phyloP scores from a whole-genome alignment of 2,797 vertebrate species.

The Brachyrhaphis roseni region DNA sequence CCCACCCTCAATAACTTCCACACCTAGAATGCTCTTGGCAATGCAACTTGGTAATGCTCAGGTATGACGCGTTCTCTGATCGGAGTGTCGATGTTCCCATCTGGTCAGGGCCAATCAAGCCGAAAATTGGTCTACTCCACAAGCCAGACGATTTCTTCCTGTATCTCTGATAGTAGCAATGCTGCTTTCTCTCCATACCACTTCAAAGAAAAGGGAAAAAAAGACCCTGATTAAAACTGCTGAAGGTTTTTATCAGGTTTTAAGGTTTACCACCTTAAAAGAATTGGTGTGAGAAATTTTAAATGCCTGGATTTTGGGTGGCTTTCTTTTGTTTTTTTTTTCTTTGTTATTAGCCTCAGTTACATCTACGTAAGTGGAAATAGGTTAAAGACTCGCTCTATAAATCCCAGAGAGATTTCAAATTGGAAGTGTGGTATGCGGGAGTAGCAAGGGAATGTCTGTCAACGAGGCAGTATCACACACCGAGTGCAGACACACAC shows the following conservation, averaged over 20 bases:
- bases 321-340: not conserved
- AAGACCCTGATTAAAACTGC: conserved; percentile 23
- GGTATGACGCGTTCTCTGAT: not conserved
- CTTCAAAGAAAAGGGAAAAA: conserved; percentile 33
- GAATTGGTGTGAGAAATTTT: conserved; percentile 18
- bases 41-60: not conserved
- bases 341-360: not conserved
- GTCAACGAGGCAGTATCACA: conserved; percentile 35
- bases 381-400: conserved; percentile 11
- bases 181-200: conserved; percentile 44
- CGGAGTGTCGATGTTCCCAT: not conserved
- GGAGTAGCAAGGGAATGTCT: conserved; percentile 38
- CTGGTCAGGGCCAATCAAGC: not conserved
- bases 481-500: conserved; percentile 29
- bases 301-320: conserved; percentile 9
- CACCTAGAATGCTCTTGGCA: not conserved
- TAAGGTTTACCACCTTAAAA: conserved; percentile 35
- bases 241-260: too few species aligned
- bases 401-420: conserved; percentile 29
- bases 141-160: not conserved
- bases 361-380: conserved; percentile 6
- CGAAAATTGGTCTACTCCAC: not conserved
- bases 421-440: conserved; percentile 28
- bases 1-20: not conserved
- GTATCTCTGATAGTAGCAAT: conserved; percentile 20